Base-by-base conservation (phyloP, 1,140 invertebrate species). In the Drosophila repleta region DNA sequence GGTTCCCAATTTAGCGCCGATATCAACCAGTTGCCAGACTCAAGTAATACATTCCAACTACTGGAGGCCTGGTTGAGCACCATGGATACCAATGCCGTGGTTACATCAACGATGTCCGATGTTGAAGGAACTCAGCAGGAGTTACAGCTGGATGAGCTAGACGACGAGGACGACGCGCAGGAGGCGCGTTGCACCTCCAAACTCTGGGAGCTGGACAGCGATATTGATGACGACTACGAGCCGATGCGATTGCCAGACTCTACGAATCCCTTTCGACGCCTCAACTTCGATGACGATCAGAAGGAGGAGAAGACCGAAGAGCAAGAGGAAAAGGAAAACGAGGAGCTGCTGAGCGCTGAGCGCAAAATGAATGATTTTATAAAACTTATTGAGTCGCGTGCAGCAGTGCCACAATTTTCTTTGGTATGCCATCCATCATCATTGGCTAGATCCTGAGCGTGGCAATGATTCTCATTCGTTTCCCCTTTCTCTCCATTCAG, bases 201-300 rank as follows among this genome's bases (percentile, higher is more conserved):
- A n/a, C n/a, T n/a, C n/a, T n/a, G n/a, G n/a, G n/a, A n/a, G n/a
- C n/a, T n/a, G n/a, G n/a, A n/a, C n/a, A n/a, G n/a, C n/a, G n/a
- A n/a, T n/a, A n/a, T n/a, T n/a, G n/a, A n/a, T n/a, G n/a, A n/a
- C n/a, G n/a, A n/a, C n/a, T n/a, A n/a, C n/a, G n/a, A n/a, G n/a
- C n/a, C n/a, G n/a, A n/a, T n/a, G n/a, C n/a, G n/a, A n/a, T n/a
- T n/a, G n/a, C n/a, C n/a, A n/a, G n/a, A n/a, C n/a, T n/a, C n/a
- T n/a, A n/a, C n/a, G n/a, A 63, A 63, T 63, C 60, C 60, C 7
- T 63, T 63, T 52, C 35, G 11, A n/a, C n/a, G n/a, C n/a, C n/a
- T n/a, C n/a, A n/a, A n/a, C n/a, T n/a, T n/a, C n/a, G n/a, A n/a
- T 1, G 10, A 4, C 26, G 6, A 5, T 8, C 2, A 4, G 15